phyloP scores from a whole-genome alignment of 35 echinoderm and acorn worm species.

The Stichopus chloronotus region DNA sequence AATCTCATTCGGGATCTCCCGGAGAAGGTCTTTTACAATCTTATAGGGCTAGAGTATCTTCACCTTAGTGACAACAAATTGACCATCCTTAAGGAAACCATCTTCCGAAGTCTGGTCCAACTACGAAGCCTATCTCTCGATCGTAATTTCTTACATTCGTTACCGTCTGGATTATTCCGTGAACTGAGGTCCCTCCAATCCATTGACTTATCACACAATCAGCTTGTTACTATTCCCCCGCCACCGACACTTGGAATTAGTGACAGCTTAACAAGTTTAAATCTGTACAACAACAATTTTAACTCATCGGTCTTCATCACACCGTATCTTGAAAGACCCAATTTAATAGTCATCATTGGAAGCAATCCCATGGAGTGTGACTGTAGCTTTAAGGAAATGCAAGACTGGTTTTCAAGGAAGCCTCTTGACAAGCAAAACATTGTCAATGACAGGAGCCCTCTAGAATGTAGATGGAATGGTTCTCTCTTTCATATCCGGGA shows the following conservation, averaged over 20 bases:
- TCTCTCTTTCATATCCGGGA: too few species aligned
- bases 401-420: neutral
- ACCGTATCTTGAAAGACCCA: neutral
- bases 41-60: neutral
- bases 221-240: neutral
- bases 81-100: neutral
- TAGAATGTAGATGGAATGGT: neutral
- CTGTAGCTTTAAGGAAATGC: neutral
- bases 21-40: neutral
- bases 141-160: too few species aligned
- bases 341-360: too few species aligned
- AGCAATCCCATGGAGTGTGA: too few species aligned
- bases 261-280: neutral
- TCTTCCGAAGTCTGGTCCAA: neutral
- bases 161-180: too few species aligned
- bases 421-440: neutral
- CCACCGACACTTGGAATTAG: neutral
- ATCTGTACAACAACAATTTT: neutral
- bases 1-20: neutral
- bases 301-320: neutral
- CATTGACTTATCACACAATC: too few species aligned
- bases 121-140: neutral
- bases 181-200: too few species aligned
- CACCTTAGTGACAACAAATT: conserved; percentile 6
- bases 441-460: neutral